Conservation (phyloP, 2,113 vertebrate species). For the Etheostoma cragini region DNA sequence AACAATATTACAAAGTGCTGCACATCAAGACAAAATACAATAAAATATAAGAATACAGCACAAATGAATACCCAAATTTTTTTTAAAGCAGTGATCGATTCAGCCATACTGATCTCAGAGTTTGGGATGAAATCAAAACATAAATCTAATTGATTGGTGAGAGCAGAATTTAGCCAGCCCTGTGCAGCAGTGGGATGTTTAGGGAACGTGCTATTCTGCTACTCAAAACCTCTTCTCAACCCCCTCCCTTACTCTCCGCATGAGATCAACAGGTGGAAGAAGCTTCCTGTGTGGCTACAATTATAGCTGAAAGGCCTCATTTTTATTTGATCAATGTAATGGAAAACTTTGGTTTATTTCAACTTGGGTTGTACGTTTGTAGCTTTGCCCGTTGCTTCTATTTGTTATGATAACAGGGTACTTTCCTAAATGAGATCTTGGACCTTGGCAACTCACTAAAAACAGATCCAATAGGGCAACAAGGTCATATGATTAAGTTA, state of each 20-base stretch:
- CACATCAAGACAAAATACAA: too few species aligned
- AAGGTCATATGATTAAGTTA: neutral
- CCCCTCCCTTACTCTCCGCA: neutral
- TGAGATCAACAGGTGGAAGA: constrained; percentile 17
- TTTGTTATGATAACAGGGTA: neutral
- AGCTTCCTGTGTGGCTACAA: neutral
- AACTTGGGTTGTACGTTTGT: neutral
- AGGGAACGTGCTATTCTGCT: neutral
- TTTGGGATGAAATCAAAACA: neutral
- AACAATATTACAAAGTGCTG: too few species aligned
- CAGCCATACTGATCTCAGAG: too few species aligned
- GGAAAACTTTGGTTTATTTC: neutral
- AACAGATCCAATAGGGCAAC: neutral
- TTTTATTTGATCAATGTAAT: neutral
- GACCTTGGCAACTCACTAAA: neutral
- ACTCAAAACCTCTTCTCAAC: neutral
- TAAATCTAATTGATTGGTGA: neutral
- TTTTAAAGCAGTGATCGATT: too few species aligned
- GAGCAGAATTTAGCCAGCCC: neutral
- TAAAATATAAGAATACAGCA: too few species aligned
- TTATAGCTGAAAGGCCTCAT: neutral
- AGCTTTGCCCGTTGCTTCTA: neutral
- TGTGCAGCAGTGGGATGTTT: neutral
- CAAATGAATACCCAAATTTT: too few species aligned
- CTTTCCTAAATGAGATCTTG: neutral